phyloP scores from a whole-genome alignment of 2,888 invertebrate genomes.

The Leptogaster cylindrica region DNA sequence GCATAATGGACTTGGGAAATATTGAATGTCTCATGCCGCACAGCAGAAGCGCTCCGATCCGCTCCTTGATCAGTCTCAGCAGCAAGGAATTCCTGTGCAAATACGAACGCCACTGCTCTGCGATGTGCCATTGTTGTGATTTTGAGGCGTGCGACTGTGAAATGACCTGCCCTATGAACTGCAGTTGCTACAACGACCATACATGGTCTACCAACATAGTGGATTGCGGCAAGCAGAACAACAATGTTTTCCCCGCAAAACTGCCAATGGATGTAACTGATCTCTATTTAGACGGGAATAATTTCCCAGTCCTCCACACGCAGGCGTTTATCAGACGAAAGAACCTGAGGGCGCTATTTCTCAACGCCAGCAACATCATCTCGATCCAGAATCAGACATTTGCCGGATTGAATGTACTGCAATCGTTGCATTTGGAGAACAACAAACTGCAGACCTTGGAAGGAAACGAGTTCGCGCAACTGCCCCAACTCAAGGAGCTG shows the following conservation, averaged over 20 bases:
- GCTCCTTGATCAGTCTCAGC: constrained; percentile 77
- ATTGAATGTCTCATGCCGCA: constrained; percentile 88
- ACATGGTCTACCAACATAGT: constrained; percentile 92
- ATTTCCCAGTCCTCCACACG: constrained; percentile 81
- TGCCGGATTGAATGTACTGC: constrained; percentile 79
- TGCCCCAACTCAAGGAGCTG: constrained; percentile 79
- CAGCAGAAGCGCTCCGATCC: constrained; percentile 79
- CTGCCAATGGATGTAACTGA: constrained; percentile 96
- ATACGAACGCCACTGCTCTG: constrained; percentile 92
- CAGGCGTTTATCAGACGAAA: constrained; percentile 90
- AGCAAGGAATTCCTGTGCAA: constrained; percentile 88
- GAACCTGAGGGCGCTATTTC: constrained; percentile 83
- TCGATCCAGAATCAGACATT: constrained; percentile 90
- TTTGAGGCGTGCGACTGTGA: constrained; percentile 96
- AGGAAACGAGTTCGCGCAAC: constrained; percentile 84
- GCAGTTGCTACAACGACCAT: constrained; percentile 93
- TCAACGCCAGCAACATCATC: constrained; percentile 84
- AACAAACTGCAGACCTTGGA: constrained; percentile 80
- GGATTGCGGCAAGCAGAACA: constrained; percentile 76
- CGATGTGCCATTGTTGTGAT: constrained; percentile 94
- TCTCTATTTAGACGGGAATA: constrained; percentile 89
- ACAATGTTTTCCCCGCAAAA: constrained; percentile 68
- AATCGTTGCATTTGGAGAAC: constrained; percentile 83
- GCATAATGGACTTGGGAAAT: constrained; percentile 86
- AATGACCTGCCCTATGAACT: constrained; percentile 93